A percentile compares a stretch with the other conserved stretches of the same genome.
Evolutionary conservation across 2,888 invertebrate genomes (phyloP).

Genomic region (Hedya salicella): DNA sequence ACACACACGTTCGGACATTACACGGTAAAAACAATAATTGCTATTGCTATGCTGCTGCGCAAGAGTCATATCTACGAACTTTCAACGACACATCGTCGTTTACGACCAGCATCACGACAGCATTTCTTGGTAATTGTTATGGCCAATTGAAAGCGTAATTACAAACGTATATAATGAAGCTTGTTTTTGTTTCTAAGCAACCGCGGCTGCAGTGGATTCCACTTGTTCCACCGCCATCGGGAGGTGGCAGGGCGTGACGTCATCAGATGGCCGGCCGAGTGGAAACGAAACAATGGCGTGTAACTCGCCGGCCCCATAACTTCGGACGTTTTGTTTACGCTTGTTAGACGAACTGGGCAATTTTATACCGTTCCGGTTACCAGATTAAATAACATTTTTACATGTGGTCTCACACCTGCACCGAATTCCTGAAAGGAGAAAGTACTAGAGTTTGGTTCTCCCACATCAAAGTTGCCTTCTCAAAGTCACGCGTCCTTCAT

Average conservation of each 20-base stretch:
- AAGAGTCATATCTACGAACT: background rate
- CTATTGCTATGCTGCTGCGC: background rate
- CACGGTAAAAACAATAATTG: conserved; percentile 37
- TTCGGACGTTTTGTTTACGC: conserved; percentile 53
- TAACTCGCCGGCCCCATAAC: conserved; percentile 57
- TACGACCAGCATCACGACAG: background rate
- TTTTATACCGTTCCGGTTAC: conserved; percentile 35
- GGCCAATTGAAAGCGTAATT: conserved; percentile 37
- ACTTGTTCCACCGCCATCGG: conserved; percentile 59
- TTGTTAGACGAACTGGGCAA: conserved; percentile 37
- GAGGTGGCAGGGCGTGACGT: conserved; percentile 76
- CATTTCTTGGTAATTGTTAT: conserved; percentile 26
- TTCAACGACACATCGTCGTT: background rate
- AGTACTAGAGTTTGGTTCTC: no score
- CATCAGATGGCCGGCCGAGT: conserved; percentile 73
- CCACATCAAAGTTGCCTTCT: no score
- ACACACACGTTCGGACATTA: conserved; percentile 12
- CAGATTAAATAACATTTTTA: conserved; percentile 22
- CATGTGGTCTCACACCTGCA: background rate
- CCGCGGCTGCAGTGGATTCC: conserved; percentile 47
- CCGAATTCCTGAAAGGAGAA: background rate
- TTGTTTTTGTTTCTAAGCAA: conserved; percentile 34
- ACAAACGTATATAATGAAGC: conserved; percentile 30
- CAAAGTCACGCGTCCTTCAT: background rate
- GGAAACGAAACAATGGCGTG: conserved; percentile 68